A percentile compares a stretch with the other conserved stretches of the same genome.
Evolutionary conservation across 2,888 invertebrate genomes (phyloP).

Genomic region (Phengaris arion): DNA sequence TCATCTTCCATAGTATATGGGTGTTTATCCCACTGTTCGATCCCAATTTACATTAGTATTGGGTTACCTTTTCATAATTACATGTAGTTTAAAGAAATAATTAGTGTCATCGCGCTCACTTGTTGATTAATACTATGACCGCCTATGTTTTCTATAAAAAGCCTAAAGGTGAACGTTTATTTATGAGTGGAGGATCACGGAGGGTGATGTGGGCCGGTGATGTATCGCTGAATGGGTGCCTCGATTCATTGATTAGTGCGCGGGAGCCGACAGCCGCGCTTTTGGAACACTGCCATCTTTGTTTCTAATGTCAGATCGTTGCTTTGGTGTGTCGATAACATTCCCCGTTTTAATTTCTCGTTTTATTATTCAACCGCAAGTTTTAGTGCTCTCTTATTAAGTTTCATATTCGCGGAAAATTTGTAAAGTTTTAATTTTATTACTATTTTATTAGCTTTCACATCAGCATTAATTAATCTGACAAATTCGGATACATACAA

Average conservation of each 20-base stretch:
- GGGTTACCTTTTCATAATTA: slow-evolving; percentile 11
- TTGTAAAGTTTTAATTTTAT: slow-evolving; percentile 21
- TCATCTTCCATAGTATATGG: slow-evolving; percentile 1
- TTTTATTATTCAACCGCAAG: slow-evolving; percentile 27
- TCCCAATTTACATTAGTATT: background rate
- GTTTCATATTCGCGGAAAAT: slow-evolving; percentile 21
- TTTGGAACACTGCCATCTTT: slow-evolving; percentile 47
- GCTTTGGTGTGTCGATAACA: slow-evolving; percentile 37
- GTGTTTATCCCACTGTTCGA: background rate
- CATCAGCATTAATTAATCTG: slow-evolving; percentile 11
- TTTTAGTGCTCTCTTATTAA: slow-evolving; percentile 19
- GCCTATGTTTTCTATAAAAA: slow-evolving; percentile 23
- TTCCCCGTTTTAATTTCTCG: slow-evolving; percentile 30
- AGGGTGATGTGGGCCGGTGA: slow-evolving; percentile 35
- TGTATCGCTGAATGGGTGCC: slow-evolving; percentile 42
- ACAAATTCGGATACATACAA: slow-evolving; percentile 14
- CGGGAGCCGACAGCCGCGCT: slow-evolving; percentile 40
- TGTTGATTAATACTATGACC: slow-evolving; percentile 9
- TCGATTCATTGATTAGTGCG: slow-evolving; percentile 44
- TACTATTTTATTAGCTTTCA: slow-evolving; percentile 5
- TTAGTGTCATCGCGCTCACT: slow-evolving; percentile 21
- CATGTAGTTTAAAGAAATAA: background rate
- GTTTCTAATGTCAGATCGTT: slow-evolving; percentile 44
- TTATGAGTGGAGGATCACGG: slow-evolving; percentile 15
- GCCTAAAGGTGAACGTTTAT: slow-evolving; percentile 28